Conservation (phyloP, 1,140 invertebrate genomes). For the Archivesica marissinica region DNA sequence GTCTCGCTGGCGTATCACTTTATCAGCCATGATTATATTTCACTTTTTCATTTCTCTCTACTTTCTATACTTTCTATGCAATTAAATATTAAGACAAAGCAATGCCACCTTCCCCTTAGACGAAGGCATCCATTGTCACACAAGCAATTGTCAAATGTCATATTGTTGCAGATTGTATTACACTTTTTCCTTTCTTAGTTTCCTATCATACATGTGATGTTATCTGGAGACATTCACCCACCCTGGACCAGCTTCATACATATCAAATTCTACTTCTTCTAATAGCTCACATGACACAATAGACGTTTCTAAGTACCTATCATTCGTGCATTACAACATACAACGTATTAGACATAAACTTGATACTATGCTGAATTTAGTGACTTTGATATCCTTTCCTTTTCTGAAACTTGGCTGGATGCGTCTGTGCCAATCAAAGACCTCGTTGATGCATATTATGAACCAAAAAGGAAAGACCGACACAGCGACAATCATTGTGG, state of each 20-base stretch:
- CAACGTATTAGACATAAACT: neutral
- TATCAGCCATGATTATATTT: neutral
- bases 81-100: neutral
- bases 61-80: neutral
- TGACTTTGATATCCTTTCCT: slow-evolving; percentile 17
- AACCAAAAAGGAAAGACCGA: too few species aligned
- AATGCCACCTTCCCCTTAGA: neutral
- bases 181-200: neutral
- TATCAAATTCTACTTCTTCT: neutral
- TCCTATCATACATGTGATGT: neutral
- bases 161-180: neutral
- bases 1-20: neutral
- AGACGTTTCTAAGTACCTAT: neutral
- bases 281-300: neutral
- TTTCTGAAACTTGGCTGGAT: slow-evolving; percentile 18
- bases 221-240: neutral
- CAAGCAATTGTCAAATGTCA: neutral
- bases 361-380: neutral
- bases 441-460: too few species aligned
- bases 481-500: too few species aligned
- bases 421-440: too few species aligned
- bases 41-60: neutral
- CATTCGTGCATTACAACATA: neutral
- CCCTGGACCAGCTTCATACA: neutral
- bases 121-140: neutral